Evolutionary conservation across 2,797 vertebrate genomes (phyloP).

Genomic region (Aeoliscus strigatus): DNA sequence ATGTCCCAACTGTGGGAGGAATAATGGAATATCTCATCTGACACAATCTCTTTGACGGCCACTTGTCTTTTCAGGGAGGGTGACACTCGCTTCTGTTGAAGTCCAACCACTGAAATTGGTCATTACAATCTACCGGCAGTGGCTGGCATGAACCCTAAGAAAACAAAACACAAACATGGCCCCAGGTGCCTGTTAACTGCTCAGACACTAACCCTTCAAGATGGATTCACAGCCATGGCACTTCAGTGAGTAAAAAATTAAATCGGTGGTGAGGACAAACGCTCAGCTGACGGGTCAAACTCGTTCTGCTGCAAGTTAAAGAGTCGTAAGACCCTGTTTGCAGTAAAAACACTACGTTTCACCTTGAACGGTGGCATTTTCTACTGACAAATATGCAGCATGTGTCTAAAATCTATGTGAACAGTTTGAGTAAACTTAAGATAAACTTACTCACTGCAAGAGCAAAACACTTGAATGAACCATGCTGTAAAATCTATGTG

Average conservation of each 20-base stretch:
- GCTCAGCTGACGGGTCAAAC: conserved; percentile 13
- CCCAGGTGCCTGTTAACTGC: conserved; percentile 15
- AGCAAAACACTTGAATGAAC: conserved; percentile 27
- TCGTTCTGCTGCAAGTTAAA: conserved; percentile 5
- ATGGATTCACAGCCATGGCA: conserved; percentile 45
- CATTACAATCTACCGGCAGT: conserved; percentile 38
- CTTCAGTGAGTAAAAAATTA: conserved; percentile 42
- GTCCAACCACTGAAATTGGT: conserved; percentile 19
- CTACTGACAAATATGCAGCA: conserved; percentile 18
- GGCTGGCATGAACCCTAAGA: conserved; percentile 20
- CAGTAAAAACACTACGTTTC: conserved; percentile 24
- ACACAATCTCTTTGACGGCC: too few species aligned
- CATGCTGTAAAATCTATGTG: conserved; percentile 12
- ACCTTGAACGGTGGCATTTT: conserved; percentile 26
- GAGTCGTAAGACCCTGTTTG: conserved; percentile 18
- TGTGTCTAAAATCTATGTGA: conserved; percentile 11
- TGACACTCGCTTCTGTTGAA: conserved; percentile 17
- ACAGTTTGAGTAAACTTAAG: conserved; percentile 17
- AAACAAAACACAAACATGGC: conserved; percentile 28
- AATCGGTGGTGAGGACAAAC: conserved; percentile 6
- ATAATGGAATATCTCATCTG: too few species aligned
- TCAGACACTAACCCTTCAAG: conserved; percentile 24
- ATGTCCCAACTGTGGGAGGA: too few species aligned
- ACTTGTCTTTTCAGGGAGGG: too few species aligned
- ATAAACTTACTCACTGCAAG: conserved; percentile 14